Conservation (phyloP, 2,797 vertebrate species). For the Eulemur mongoz region DNA sequence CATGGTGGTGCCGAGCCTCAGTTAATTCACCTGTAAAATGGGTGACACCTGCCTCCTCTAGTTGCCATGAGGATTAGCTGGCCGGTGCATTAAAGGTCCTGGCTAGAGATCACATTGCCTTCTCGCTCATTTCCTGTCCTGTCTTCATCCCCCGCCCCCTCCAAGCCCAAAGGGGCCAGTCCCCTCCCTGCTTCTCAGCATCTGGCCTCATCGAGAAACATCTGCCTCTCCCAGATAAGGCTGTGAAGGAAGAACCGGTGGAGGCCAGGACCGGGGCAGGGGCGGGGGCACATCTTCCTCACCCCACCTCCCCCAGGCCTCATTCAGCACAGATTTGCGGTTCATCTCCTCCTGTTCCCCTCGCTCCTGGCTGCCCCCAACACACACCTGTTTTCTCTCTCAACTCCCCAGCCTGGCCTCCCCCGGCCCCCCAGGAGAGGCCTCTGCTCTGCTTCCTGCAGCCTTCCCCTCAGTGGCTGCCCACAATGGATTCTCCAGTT, state of each 20-base stretch:
- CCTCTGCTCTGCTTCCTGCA: slow-evolving; percentile 19
- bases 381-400: slow-evolving; percentile 74
- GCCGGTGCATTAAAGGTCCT: not conserved
- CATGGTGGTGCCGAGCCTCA: not conserved
- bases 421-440: not conserved
- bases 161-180: not conserved
- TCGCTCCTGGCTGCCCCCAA: not conserved
- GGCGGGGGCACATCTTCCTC: not conserved
- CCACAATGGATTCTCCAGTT: slow-evolving; percentile 50
- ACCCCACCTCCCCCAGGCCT: not conserved
- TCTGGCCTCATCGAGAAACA: slow-evolving; percentile 69
- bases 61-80: not conserved
- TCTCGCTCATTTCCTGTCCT: slow-evolving; percentile 49
- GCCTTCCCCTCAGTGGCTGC: not conserved
- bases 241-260: not conserved
- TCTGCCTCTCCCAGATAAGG: slow-evolving; percentile 51
- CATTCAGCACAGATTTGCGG: not conserved
- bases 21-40: slow-evolving; percentile 1
- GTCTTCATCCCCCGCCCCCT: not conserved
- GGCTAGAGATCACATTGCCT: slow-evolving; percentile 38
- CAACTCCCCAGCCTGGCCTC: not conserved
- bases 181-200: not conserved
- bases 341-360: not conserved
- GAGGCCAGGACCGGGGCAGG: not conserved
- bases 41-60: not conserved